Evolutionary conservation across 2,797 vertebrate species (phyloP).

Genomic region (Paedocypris micromegethes): DNA sequence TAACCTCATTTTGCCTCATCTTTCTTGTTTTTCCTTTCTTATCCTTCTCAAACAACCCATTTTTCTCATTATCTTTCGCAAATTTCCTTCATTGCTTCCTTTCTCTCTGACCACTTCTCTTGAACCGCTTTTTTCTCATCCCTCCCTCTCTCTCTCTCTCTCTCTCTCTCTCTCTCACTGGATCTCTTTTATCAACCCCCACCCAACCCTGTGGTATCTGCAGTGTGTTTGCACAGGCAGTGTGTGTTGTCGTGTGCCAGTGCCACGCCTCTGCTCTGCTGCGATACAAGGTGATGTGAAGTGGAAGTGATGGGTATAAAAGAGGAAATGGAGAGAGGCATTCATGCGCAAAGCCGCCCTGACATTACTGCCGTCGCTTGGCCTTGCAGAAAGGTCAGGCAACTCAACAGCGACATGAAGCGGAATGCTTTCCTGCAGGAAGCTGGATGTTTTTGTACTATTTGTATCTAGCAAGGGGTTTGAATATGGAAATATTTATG

Average conservation of each 20-base stretch:
- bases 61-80: no score
- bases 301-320: conserved; percentile 71
- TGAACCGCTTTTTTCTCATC: no score
- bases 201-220: not conserved
- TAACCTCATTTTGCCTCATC: no score
- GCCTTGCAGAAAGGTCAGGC: conserved; percentile 70
- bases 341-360: conserved; percentile 67
- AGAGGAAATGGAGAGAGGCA: conserved; percentile 66
- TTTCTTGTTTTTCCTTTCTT: no score
- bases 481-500: conserved; percentile 42
- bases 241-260: conserved; percentile 43
- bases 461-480: conserved; percentile 1
- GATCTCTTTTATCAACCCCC: no score
- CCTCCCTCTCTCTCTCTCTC: no score
- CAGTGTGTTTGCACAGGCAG: not conserved
- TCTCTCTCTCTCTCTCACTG: no score
- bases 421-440: not conserved
- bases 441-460: conserved; percentile 42
- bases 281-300: conserved; percentile 68
- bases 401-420: conserved; percentile 65
- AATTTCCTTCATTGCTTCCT: no score
- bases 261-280: conserved; percentile 47
- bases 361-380: conserved; percentile 40
- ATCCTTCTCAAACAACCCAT: no score
- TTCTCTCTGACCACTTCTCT: no score